Evolutionary conservation across 2,888 invertebrate genomes (phyloP), one percentile per base, ranked within the genome.

Genomic region (Dichetophora obliterata): DNA sequence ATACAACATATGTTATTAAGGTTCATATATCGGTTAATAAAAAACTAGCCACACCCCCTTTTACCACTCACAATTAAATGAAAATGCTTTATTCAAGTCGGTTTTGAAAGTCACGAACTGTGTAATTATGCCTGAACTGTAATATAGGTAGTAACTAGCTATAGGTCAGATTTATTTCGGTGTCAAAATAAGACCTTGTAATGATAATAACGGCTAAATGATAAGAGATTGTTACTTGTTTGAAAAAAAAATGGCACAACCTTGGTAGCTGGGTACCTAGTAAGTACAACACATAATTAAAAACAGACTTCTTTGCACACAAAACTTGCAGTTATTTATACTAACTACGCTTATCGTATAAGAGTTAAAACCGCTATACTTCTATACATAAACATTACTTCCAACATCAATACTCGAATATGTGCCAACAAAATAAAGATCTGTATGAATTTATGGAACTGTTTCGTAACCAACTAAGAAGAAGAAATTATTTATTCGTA

Each of bases 391-490:
- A 24, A 22, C 68, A 50, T 34, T 27, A 27, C 48, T 16, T 50
- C 68, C 48, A 14, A 68, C 27, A 16, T n/a, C 3, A 16, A 27
- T 19, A 69, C 9, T 16, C 6, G n/a, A 61, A 27, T 19, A 24
- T 48, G 16, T 24, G 24, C 31, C 24, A 50, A 48, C 19, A 37
- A 16, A 9, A 68, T 50, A 50, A 24, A 24, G 27, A 19, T 68
- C 22, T 63, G 48, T 16, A 68, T 27, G 22, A 16, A 34, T 73
- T 22, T 61, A 22, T 59, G 14, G 19, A 73, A 50, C 52, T 73
- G 65, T 65, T 73, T 52, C 48, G 52, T 65, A 63, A 73, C 63
- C 75, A 68, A 27, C 68, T 68, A 43, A 71, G 57, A 31, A 71
- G 57, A 31, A 19, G 31, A 31, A 19, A 57, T 19, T 16, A 75